phyloP scores from a whole-genome alignment of 2,797 vertebrate genomes.

The Phoxinus dragarum region DNA sequence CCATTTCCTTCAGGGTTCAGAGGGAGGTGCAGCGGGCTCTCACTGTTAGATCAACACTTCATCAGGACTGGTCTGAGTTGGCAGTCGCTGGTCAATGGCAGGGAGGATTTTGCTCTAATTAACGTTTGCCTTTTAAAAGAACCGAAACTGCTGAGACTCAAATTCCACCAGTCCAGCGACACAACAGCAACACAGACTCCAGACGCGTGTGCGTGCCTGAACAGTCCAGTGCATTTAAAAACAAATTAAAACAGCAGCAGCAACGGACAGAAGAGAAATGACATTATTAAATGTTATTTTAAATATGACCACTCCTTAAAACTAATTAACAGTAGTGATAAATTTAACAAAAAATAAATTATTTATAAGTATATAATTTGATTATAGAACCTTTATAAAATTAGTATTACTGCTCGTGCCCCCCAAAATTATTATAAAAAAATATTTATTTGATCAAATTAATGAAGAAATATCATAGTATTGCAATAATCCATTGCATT shows the following conservation, averaged over 20 bases:
- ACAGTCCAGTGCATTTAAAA: constrained; percentile 6
- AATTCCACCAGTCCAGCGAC: constrained; percentile 78
- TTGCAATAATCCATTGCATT: too few species aligned
- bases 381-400: too few species aligned
- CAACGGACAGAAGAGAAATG: background rate
- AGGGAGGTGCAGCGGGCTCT: constrained; percentile 57
- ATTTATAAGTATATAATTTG: too few species aligned
- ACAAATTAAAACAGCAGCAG: constrained; percentile 13
- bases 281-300: background rate
- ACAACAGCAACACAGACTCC: background rate
- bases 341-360: too few species aligned
- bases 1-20: background rate
- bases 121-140: constrained; percentile 62
- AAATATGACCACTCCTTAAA: background rate
- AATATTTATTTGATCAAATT: too few species aligned
- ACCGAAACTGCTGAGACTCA: constrained; percentile 89
- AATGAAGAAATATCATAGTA: too few species aligned
- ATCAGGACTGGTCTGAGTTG: background rate
- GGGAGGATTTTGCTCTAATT: constrained; percentile 89
- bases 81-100: constrained; percentile 42
- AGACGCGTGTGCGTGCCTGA: background rate
- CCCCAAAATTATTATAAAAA: too few species aligned
- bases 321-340: background rate
- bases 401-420: too few species aligned
- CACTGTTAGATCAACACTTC: constrained; percentile 16